Conservation (phyloP, 2,888 invertebrate genomes). For the Horisme vitalbata region DNA sequence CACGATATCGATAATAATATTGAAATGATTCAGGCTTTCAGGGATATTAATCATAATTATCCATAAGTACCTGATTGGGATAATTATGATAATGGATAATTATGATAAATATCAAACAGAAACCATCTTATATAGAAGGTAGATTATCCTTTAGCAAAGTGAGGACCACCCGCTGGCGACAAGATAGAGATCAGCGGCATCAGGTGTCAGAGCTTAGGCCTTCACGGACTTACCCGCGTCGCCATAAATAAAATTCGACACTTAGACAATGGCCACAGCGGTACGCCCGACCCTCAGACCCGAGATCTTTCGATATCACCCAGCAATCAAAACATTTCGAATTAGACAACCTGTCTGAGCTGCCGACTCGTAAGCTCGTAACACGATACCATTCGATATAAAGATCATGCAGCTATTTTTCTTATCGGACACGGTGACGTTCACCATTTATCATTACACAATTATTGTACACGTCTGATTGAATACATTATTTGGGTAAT, state of each 20-base stretch:
- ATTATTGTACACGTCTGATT: conserved; percentile 33
- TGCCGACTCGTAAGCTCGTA: conserved; percentile 39
- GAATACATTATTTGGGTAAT: conserved; percentile 35
- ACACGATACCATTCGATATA: conserved; percentile 40
- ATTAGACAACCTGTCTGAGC: conserved; percentile 49
- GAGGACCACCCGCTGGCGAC: conserved; percentile 61
- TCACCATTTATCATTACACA: conserved; percentile 36
- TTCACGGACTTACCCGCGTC: conserved; percentile 46
- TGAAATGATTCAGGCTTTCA: too few species aligned
- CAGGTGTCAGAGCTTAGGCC: conserved; percentile 60
- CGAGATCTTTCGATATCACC: conserved; percentile 55
- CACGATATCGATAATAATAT: conserved; percentile 10
- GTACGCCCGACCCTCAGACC: conserved; percentile 51
- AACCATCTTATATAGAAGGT: conserved; percentile 27
- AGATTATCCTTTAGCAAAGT: conserved; percentile 35
- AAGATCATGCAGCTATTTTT: conserved; percentile 39
- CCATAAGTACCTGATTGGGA: too few species aligned
- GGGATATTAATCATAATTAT: too few species aligned
- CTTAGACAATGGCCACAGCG: conserved; percentile 61
- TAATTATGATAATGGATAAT: too few species aligned
- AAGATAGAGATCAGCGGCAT: conserved; percentile 65
- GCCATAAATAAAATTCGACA: conserved; percentile 74
- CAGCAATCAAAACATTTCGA: conserved; percentile 53
- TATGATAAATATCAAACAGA: conserved; percentile 19
- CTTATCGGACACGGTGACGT: conserved; percentile 32